A percentile compares a stretch with the other conserved stretches of the same genome.
Evolutionary conservation across 1,140 invertebrate species (phyloP).

Genomic region (Atta cephalotes): DNA sequence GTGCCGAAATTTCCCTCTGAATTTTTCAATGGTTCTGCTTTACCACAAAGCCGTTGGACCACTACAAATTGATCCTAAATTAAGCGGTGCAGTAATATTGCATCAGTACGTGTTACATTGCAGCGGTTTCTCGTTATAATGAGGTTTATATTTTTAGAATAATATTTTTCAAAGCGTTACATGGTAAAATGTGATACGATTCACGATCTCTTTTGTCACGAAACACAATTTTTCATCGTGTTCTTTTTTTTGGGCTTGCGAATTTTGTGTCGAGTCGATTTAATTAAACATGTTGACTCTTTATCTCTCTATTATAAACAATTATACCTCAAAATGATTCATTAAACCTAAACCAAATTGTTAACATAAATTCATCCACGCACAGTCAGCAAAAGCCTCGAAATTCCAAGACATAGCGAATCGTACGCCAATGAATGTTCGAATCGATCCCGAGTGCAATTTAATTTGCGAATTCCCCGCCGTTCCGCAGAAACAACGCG

Average conservation of each 20-base stretch:
- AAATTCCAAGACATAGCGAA: conserved; percentile 57
- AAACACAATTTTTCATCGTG: not conserved
- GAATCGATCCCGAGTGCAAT: conserved; percentile 80
- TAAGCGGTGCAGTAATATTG: conserved; percentile 10
- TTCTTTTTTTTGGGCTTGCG: not conserved
- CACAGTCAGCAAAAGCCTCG: not conserved
- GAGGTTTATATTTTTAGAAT: conserved; percentile 38
- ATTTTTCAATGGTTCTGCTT: conserved; percentile 33
- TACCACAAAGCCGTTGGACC: conserved; percentile 25
- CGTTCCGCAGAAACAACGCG: conserved; percentile 46
- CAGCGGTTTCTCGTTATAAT: conserved; percentile 18
- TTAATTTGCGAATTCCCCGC: conserved; percentile 82
- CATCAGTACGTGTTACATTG: not conserved
- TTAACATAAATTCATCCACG: not conserved
- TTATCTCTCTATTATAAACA: not conserved
- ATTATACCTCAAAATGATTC: not conserved
- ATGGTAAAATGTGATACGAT: not conserved
- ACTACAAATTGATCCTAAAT: conserved; percentile 49
- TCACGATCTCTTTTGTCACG: conserved; percentile 11
- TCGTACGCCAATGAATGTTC: conserved; percentile 41
- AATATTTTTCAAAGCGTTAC: conserved; percentile 41
- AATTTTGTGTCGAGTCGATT: not conserved
- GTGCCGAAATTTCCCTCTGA: conserved; percentile 22
- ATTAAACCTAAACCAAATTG: not conserved
- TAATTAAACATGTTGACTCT: not conserved